Percentiles rank a stretch among this genome's conserved stretches.
These are phyloP conservation scores for Leptopilina myrica DNA, from an alignment of 2,888 invertebrate species.

Conservation along the genomic window DNA sequence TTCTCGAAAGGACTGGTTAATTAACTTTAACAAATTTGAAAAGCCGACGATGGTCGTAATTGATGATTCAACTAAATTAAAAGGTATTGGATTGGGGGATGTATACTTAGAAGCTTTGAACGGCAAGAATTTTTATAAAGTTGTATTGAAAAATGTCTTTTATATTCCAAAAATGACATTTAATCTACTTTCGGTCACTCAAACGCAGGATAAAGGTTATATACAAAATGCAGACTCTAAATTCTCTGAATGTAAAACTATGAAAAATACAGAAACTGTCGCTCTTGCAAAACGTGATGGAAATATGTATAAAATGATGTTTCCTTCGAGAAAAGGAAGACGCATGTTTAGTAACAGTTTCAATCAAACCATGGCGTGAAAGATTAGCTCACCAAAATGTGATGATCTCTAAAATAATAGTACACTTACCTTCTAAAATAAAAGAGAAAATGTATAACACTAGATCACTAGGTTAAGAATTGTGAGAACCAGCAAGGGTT, in stretches of 20 bases:
- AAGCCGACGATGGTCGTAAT: conserved; percentile 47
- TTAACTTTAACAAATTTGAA: conserved; percentile 51
- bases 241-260: conserved; percentile 53
- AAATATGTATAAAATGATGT: conserved; percentile 57
- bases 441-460: no score
- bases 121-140: conserved; percentile 57
- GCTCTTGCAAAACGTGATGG: conserved; percentile 53
- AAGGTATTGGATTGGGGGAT: conserved; percentile 59
- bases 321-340: conserved; percentile 50
- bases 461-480: no score
- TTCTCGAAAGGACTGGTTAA: conserved; percentile 57
- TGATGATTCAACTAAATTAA: conserved; percentile 57
- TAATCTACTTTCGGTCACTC: conserved; percentile 61
- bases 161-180: conserved; percentile 54
- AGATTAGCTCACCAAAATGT: conserved; percentile 19
- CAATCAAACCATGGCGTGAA: not conserved
- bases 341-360: conserved; percentile 31
- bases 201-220: conserved; percentile 61
- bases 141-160: conserved; percentile 53
- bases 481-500: no score
- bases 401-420: no score
- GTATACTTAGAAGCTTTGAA: conserved; percentile 60
- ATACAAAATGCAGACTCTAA: conserved; percentile 55
- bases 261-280: conserved; percentile 49
- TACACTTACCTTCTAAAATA: no score